These are phyloP conservation scores for Tipula lateralis DNA, from an alignment of 2,888 invertebrate genomes.

Conservation along the genomic window DNA sequence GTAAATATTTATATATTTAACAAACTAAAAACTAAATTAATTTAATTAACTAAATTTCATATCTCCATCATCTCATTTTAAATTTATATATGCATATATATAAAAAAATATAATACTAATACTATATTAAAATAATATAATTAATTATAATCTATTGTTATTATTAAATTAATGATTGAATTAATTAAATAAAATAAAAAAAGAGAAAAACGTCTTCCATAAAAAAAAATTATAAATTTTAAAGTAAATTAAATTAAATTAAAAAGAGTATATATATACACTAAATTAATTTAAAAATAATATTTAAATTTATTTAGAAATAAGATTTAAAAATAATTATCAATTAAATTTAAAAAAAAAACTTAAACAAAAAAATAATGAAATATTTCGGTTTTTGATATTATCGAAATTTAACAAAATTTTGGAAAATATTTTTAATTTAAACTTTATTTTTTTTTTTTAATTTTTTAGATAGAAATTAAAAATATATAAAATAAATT, in stretches of 20 bases:
- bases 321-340: neutral
- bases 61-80: neutral
- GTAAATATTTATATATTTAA: neutral
- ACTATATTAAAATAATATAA: neutral
- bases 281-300: neutral
- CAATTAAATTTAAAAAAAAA: neutral
- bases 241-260: neutral
- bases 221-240: conserved; percentile 20
- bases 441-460: neutral
- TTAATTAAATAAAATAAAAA: conserved; percentile 8
- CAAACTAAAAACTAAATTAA: neutral
- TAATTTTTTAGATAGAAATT: conserved; percentile 24
- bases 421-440: neutral
- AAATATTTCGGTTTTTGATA: conserved; percentile 14
- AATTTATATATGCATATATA: neutral
- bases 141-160: conserved; percentile 24
- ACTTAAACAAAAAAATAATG: neutral
- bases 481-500: neutral
- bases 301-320: neutral
- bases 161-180: conserved; percentile 6
- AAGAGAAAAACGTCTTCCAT: conserved; percentile 24
- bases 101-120: neutral
- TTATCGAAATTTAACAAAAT: neutral
- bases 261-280: conserved; percentile 20
- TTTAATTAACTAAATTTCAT: neutral